Conservation (phyloP, 2,888 invertebrate genomes). For the Ormia ochracea region DNA sequence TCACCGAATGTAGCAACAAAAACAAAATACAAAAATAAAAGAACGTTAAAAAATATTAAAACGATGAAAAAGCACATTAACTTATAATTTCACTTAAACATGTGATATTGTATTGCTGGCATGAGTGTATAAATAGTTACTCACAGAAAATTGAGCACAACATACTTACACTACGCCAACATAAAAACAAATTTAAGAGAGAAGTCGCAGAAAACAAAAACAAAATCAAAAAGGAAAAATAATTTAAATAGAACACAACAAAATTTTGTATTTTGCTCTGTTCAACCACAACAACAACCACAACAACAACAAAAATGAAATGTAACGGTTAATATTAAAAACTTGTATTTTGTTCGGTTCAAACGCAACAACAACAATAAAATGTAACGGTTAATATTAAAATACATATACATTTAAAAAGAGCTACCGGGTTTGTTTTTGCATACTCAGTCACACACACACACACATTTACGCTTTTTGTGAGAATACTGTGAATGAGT, state of each 20-base stretch:
- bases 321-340: too few relatives aligned
- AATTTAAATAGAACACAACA: background rate
- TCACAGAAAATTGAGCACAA: conserved; percentile 26
- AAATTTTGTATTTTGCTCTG: too few relatives aligned
- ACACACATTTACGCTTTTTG: background rate
- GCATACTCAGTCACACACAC: background rate
- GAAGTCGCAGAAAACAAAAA: conserved; percentile 24
- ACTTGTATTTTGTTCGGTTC: too few relatives aligned
- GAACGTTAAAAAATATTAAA: background rate
- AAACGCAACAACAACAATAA: conserved; percentile 16
- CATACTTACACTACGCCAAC: background rate
- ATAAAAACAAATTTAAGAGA: conserved; percentile 12
- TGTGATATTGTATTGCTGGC: conserved; percentile 54
- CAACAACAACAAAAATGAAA: too few relatives aligned
- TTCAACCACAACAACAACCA: too few relatives aligned
- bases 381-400: conserved; percentile 31
- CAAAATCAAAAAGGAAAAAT: background rate
- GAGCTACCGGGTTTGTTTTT: background rate
- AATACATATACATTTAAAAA: conserved; percentile 42
- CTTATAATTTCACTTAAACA: conserved; percentile 58
- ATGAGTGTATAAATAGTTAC: conserved; percentile 7
- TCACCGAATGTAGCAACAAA: conserved; percentile 9
- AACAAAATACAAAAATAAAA: background rate
- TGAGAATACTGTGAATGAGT: background rate
- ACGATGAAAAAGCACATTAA: conserved; percentile 38